These are phyloP conservation scores for Salminus brasiliensis DNA, from an alignment of 2,113 vertebrate genomes.

Conservation along the genomic window DNA sequence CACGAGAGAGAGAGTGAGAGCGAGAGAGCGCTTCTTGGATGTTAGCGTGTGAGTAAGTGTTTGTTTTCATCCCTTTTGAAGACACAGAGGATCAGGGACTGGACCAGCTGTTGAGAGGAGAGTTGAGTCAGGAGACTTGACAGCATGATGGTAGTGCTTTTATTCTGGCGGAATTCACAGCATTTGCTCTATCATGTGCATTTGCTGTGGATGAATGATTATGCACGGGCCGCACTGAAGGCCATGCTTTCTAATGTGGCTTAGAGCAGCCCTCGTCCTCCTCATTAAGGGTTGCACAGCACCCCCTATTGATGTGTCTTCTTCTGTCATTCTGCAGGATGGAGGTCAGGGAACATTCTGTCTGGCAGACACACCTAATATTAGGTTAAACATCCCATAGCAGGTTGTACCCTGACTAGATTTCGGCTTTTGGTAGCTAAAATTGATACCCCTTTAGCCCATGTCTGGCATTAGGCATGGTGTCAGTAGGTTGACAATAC, in stretches of 20 bases:
- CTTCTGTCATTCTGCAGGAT: not conserved
- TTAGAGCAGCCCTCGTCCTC: not conserved
- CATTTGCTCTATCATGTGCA: not conserved
- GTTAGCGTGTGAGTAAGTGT: not conserved
- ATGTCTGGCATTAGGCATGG: too few species aligned
- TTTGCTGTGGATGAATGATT: not conserved
- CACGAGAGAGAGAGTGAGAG: conserved; percentile 60
- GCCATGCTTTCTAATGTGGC: not conserved
- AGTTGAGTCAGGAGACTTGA: not conserved
- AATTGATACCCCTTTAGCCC: too few species aligned
- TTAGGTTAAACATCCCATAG: too few species aligned
- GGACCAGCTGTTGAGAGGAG: not conserved
- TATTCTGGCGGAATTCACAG: too few species aligned
- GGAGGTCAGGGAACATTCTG: not conserved
- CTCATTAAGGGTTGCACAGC: conserved; percentile 27
- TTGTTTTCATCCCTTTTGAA: not conserved
- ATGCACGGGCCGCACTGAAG: not conserved
- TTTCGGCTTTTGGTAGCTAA: too few species aligned
- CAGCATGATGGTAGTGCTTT: not conserved
- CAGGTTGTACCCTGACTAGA: too few species aligned
- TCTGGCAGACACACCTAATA: conserved; percentile 47
- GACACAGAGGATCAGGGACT: not conserved
- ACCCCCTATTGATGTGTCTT: conserved; percentile 48
- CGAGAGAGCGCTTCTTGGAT: conserved; percentile 42
- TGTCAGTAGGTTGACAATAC: too few species aligned